These are phyloP conservation scores for Mystacides longicornis DNA, from an alignment of 2,888 invertebrate species.

Conservation along the genomic window DNA sequence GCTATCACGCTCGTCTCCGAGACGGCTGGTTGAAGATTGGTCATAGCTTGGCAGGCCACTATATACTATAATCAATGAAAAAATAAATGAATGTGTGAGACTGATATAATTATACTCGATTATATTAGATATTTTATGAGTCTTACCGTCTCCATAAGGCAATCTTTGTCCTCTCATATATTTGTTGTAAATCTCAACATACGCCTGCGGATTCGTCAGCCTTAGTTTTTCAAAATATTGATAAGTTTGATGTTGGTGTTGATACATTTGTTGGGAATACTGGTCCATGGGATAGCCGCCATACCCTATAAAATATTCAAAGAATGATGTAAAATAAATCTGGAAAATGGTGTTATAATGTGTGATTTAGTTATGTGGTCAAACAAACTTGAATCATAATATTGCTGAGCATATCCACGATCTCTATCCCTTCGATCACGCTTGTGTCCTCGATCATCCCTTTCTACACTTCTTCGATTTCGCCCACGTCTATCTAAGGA, in stretches of 20 bases:
- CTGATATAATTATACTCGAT: too few relatives aligned
- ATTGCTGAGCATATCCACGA: conserved; percentile 17
- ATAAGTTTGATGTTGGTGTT: conserved; percentile 51
- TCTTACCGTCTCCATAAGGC: conserved; percentile 3
- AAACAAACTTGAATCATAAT: conserved; percentile 17
- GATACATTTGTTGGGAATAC: conserved; percentile 51
- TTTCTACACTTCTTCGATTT: conserved; percentile 22
- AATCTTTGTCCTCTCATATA: conserved; percentile 47
- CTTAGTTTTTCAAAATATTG: conserved; percentile 74
- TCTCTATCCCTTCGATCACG: conserved; percentile 9
- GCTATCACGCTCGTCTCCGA: conserved; percentile 63
- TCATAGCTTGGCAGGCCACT: conserved; percentile 29
- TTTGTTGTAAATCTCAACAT: conserved; percentile 70
- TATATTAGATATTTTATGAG: too few relatives aligned
- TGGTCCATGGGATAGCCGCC: conserved; percentile 37
- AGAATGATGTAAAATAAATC: too few relatives aligned
- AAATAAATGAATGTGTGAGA: too few relatives aligned
- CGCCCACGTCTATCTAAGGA: conserved; percentile 17
- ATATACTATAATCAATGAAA: conserved; percentile 21
- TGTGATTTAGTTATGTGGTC: too few relatives aligned
- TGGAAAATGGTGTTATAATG: too few relatives aligned
- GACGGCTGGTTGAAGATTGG: conserved; percentile 30
- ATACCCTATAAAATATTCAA: background rate
- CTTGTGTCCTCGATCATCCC: conserved; percentile 18
- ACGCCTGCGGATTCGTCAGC: conserved; percentile 69